Base-by-base conservation (phyloP, 2,888 invertebrate genomes). In the Cenopis cana region DNA sequence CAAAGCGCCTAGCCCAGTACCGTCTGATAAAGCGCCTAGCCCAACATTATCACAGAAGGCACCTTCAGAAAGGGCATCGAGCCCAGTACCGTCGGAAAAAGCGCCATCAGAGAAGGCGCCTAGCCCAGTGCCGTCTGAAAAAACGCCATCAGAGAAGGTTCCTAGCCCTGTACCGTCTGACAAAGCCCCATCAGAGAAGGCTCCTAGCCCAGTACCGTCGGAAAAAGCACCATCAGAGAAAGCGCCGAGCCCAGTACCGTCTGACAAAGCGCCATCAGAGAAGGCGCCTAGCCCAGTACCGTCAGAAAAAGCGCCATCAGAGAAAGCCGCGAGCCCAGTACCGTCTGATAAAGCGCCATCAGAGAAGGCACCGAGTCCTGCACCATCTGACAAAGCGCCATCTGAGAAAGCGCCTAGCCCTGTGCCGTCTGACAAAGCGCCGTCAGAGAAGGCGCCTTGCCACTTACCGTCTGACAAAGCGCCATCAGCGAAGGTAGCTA, bases 401-500 rank as follows among this genome's bases (percentile, higher is more conserved):
- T 12, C 59, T 0, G 46, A 60, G 2, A 60, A 60, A 8, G 41
- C 46, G 0, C 4, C n/a, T 3, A 60, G 41, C 24, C 24, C 59
- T 1, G 46, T 24, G n/a, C 59, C 52, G 0, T 38, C 52, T 4
- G 61, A 61, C 0, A 61, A 46, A 8, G 46, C 24, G 24, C 24
- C 24, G 4, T 24, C 24, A 4, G 24, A 24, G 24, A 24, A 24
- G 24, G 24, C 46, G 0, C 20, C n/a, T 3, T 61, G 68, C 59
- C 68, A 12, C 14, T 9, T 17, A 10, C 20, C 49, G 1, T 50
- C 50, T 2, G 72, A 74, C 0, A 59, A 41, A 2, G 59, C 14
- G 0, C 41, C 59, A 9, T 57, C 57, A 0, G 57, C 20, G 14
- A 72, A 76, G 20, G 38, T 14, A 5, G n/a, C 71, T 1, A 77